phyloP scores from a whole-genome alignment of 2,113 vertebrate genomes.

The Percopsis transmontana region DNA sequence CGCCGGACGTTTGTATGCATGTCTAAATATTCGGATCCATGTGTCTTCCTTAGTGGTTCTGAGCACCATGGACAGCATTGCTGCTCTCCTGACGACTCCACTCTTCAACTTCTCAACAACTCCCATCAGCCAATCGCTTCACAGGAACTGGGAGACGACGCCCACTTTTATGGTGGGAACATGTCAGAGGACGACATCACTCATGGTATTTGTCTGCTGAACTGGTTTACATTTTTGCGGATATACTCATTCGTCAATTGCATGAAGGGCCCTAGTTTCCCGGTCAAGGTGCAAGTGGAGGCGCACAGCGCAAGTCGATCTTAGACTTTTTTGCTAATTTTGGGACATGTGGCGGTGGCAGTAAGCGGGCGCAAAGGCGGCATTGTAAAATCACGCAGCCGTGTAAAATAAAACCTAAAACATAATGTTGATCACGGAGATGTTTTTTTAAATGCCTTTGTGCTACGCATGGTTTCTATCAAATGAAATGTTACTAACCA shows the following conservation, averaged over 20 bases:
- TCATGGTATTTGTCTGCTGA: constrained; percentile 47
- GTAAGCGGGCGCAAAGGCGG: too few species aligned
- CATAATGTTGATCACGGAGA: not conserved
- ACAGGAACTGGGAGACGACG: constrained; percentile 53
- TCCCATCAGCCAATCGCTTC: constrained; percentile 67
- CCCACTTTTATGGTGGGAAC: constrained; percentile 22
- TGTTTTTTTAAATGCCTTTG: not conserved
- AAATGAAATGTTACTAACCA: not conserved
- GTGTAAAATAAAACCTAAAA: too few species aligned
- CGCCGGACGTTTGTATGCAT: not conserved
- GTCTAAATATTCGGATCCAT: not conserved
- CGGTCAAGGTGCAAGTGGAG: too few species aligned
- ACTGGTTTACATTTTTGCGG: too few species aligned
- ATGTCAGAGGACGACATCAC: constrained; percentile 24
- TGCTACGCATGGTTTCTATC: not conserved
- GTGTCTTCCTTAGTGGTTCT: constrained; percentile 51
- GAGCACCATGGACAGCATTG: constrained; percentile 66
- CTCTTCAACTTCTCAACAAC: constrained; percentile 76
- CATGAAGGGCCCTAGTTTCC: too few species aligned
- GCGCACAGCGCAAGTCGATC: too few species aligned
- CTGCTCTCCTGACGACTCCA: constrained; percentile 79
- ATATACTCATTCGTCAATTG: too few species aligned
- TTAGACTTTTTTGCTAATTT: too few species aligned
- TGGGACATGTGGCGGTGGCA: too few species aligned
- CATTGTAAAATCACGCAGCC: too few species aligned